A percentile compares a stretch with the other conserved stretches of the same genome.
Conservation (phyloP, 2,888 invertebrate species). For the Pyrrhia umbra region DNA sequence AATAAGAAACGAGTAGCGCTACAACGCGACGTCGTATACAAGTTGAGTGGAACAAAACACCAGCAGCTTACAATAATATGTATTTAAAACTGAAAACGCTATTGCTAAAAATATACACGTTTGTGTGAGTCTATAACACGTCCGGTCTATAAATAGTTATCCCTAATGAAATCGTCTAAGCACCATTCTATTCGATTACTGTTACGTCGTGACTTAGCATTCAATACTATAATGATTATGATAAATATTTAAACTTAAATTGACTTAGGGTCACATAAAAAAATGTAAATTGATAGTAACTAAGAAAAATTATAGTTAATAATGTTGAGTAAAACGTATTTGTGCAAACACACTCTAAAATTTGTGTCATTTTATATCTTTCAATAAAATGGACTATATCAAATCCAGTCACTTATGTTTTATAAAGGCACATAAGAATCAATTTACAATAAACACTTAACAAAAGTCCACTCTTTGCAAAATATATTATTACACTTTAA, state of each 20-base stretch:
- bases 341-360: slow-evolving; percentile 86
- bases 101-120: slow-evolving; percentile 76
- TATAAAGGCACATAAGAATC: slow-evolving; percentile 88
- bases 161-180: slow-evolving; percentile 87
- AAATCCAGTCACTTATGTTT: slow-evolving; percentile 86
- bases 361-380: slow-evolving; percentile 78
- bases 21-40: slow-evolving; percentile 68
- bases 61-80: slow-evolving; percentile 61
- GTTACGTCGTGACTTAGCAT: slow-evolving; percentile 86
- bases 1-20: slow-evolving; percentile 68
- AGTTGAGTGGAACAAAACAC: slow-evolving; percentile 59
- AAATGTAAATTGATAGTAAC: slow-evolving; percentile 79
- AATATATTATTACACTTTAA: slow-evolving; percentile 70
- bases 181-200: slow-evolving; percentile 90
- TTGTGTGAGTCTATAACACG: slow-evolving; percentile 76
- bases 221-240: slow-evolving; percentile 83
- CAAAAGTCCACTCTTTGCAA: slow-evolving; percentile 74
- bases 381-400: slow-evolving; percentile 82
- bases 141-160: slow-evolving; percentile 82
- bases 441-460: slow-evolving; percentile 83
- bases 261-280: slow-evolving; percentile 83
- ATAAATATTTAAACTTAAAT: slow-evolving; percentile 83
- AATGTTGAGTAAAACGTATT: slow-evolving; percentile 83
- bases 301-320: slow-evolving; percentile 79
- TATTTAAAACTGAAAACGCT: slow-evolving; percentile 71